Percentiles rank a stretch among this genome's conserved stretches.
Conservation (phyloP, 2,888 invertebrate genomes). For the Microctonus hyperodae region DNA sequence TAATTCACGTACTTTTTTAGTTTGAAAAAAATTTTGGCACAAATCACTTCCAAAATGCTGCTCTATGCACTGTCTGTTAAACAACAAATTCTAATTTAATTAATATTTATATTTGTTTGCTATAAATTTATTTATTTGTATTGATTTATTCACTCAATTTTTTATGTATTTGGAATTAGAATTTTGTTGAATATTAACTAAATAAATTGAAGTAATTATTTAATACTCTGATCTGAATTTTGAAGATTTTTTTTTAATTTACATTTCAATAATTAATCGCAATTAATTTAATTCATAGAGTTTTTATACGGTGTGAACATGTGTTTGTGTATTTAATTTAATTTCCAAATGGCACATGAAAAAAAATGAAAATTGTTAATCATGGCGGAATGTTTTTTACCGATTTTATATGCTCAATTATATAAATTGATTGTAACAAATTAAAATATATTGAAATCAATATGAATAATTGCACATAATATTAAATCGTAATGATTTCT, state of each 20-base stretch:
- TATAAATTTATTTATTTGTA: neutral
- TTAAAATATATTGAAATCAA: neutral
- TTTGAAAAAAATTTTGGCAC: conserved; percentile 7
- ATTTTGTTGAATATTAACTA: neutral
- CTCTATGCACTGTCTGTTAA: neutral
- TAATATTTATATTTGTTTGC: neutral
- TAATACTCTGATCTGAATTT: neutral
- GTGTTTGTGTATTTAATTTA: neutral
- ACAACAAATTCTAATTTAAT: neutral
- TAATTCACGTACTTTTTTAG: neutral
- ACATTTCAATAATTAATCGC: neutral
- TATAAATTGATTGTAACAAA: neutral
- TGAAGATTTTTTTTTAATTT: neutral
- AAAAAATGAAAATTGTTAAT: neutral
- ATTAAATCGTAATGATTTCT: neutral
- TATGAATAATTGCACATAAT: neutral
- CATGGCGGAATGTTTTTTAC: neutral
- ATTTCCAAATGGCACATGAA: neutral
- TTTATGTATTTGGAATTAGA: neutral
- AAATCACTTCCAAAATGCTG: neutral
- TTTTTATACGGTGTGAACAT: neutral
- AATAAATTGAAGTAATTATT: neutral
- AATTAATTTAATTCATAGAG: neutral
- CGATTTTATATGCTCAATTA: neutral
- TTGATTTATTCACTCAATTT: too few relatives aligned